Evolutionary conservation across 1,140 invertebrate genomes (phyloP), one percentile per base, ranked within the genome.

Genomic region (Saccostrea cuccullata): DNA sequence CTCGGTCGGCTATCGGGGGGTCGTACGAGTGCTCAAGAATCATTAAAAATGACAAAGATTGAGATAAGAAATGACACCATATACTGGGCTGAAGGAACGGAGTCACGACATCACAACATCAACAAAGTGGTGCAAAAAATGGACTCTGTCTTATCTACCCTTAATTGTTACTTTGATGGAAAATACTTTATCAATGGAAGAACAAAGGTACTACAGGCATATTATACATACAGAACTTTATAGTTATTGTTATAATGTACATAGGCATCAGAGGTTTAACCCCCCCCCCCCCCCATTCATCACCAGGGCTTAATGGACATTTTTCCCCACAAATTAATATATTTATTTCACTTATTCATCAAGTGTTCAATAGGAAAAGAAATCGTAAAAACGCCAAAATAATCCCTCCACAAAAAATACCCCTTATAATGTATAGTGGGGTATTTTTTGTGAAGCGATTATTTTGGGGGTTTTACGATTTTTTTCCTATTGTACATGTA

Each of bases 61-160:
- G 90, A 92, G 15, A 93, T 96, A 64, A 90, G 96, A 8, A 97
- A 98, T 90, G 98, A 99, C 96, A 97, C 97, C 92, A 98, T 99
- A 91, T 97, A 97, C 30, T 99, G 98, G 98, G 96, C 99, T 11
- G 97, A 98, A 93, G 98, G 98, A 3, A 97, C 96, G 92, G 98
- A 99, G 94, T 95, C 96, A 30, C 96, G 96, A 89, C 98, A 97
- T 95, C 95, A 95, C 89, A 97, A 97, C 93, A 98, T 99, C 93
- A 96, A 97, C 55, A 96, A 96, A 92, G 95, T 99, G 17, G 98
- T 99, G 91, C 97, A 96, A 89, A 96, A 97, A 94, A 96, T 98
- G 5, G 98, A 98, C 95, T 96, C 96, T 83, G 92, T 96, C 26
- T 92, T 96, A 15, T 92, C 94, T 67, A 11, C 55, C 26, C 91